Evolutionary conservation across 2,797 vertebrate species (phyloP).

Genomic region (Mormyrus proboscirostris): DNA sequence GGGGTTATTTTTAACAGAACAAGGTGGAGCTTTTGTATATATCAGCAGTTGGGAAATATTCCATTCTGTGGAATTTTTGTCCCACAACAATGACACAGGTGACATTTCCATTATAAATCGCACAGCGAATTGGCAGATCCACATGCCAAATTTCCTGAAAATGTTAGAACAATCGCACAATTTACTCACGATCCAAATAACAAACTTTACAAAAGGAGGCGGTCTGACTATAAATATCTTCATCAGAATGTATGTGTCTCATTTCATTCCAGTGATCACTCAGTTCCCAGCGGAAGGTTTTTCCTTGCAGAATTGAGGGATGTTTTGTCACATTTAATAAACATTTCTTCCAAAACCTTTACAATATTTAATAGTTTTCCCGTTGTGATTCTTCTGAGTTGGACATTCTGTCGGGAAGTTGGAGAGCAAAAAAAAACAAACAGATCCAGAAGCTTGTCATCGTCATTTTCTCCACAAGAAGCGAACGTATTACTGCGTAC

Average conservation of each 20-base stretch:
- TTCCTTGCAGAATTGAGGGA: background rate
- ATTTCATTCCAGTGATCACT: background rate
- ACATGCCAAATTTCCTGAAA: background rate
- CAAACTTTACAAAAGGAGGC: background rate
- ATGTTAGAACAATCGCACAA: background rate
- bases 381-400: background rate
- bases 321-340: background rate
- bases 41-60: background rate
- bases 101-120: background rate
- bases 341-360: background rate
- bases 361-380: background rate
- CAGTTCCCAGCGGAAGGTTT: background rate
- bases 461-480: background rate
- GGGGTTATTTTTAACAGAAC: background rate
- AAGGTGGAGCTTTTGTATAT: background rate
- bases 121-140: background rate
- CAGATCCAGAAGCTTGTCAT: background rate
- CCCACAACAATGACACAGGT: background rate
- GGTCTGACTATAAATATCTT: background rate
- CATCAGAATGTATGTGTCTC: background rate
- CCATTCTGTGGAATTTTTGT: background rate
- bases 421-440: background rate
- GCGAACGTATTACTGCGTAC: background rate
- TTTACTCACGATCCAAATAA: background rate
- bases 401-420: background rate